Evolutionary conservation across 2,797 vertebrate genomes (phyloP).

Genomic region (Avahi laniger): DNA sequence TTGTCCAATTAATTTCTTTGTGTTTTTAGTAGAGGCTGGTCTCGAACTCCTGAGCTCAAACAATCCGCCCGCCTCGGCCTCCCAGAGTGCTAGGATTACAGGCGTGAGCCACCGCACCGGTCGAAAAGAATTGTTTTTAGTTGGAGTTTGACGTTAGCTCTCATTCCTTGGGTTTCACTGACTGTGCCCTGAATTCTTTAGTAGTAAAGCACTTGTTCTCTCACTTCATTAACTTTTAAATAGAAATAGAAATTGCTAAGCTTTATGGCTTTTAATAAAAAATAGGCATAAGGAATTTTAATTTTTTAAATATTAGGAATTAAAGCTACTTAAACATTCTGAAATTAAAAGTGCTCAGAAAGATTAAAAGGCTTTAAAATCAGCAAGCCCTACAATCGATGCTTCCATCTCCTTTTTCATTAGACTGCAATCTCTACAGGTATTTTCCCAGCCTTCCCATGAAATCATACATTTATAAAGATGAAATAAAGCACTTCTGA

Average conservation of each 20-base stretch:
- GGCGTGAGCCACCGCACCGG: no score
- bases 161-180: conserved; percentile 36
- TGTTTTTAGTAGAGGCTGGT: no score
- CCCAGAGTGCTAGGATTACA: no score
- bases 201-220: conserved; percentile 60
- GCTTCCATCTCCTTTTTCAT: conserved; percentile 69
- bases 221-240: conserved; percentile 75
- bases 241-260: conserved; percentile 72
- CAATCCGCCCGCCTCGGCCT: no score
- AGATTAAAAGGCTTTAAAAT: conserved; percentile 78
- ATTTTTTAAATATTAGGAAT: conserved; percentile 77
- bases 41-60: no score
- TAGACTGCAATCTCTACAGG: conserved; percentile 68
- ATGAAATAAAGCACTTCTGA: conserved; percentile 62
- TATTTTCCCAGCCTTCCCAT: conserved; percentile 55
- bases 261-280: conserved; percentile 69
- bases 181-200: conserved; percentile 47
- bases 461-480: conserved; percentile 42
- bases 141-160: conserved; percentile 23
- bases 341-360: conserved; percentile 78
- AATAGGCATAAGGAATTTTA: conserved; percentile 72
- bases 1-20: no score
- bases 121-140: background rate
- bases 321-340: conserved; percentile 78
- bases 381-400: conserved; percentile 66